Conservation (phyloP, 2,888 invertebrate species). For the Andricus quercusramuli region DNA sequence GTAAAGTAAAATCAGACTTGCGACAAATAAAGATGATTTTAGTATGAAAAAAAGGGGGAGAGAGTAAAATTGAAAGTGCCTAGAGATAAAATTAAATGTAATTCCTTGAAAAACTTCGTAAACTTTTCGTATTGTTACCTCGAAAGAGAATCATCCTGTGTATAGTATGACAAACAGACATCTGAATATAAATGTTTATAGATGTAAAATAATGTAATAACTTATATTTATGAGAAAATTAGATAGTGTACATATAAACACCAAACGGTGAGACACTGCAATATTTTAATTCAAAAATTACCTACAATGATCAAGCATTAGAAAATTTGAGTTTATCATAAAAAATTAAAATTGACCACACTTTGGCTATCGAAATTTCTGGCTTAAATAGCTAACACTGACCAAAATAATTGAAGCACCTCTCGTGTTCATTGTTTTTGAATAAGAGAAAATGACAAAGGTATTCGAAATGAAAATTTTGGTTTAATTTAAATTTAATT, state of each 20-base stretch:
- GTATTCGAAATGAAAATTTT: too few species aligned
- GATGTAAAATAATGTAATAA: slow-evolving; percentile 54
- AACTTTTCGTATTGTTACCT: neutral
- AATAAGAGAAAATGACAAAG: neutral
- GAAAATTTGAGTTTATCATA: neutral
- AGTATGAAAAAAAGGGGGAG: neutral
- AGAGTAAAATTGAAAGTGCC: neutral
- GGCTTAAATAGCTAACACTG: neutral
- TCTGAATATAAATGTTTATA: slow-evolving; percentile 26
- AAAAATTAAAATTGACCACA: neutral
- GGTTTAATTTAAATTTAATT: too few species aligned
- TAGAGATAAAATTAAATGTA: neutral
- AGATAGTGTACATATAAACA: slow-evolving; percentile 54
- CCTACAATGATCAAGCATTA: neutral
- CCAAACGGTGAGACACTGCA: slow-evolving; percentile 36
- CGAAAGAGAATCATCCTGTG: slow-evolving; percentile 28
- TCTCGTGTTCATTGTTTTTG: neutral
- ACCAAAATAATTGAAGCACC: neutral
- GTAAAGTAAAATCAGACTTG: neutral
- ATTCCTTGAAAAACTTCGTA: neutral
- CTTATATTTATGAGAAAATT: slow-evolving; percentile 56
- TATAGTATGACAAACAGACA: slow-evolving; percentile 10
- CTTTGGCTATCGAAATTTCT: neutral
- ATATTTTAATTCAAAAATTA: slow-evolving; percentile 18
- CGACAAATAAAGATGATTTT: neutral